Evolutionary conservation across 2,797 vertebrate genomes (phyloP).

Genomic region (Cirrhinus mrigala): DNA sequence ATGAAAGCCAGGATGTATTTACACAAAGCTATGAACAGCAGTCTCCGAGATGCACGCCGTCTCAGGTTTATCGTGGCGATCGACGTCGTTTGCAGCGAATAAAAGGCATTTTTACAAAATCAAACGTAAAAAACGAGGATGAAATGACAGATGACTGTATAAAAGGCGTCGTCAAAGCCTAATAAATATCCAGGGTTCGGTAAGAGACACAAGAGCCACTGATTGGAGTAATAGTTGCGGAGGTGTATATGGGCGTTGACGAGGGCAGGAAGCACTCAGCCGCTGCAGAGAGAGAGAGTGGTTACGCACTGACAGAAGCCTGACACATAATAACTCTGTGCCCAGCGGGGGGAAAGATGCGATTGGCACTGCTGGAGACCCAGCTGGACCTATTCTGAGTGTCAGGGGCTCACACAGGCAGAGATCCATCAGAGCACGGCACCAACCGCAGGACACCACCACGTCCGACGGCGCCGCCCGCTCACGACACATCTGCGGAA

Average conservation of each 20-base stretch:
- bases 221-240: constrained; percentile 85
- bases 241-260: constrained; percentile 81
- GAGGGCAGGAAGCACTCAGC: constrained; percentile 88
- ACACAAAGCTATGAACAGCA: constrained; percentile 67
- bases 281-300: constrained; percentile 73
- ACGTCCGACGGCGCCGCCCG: constrained; percentile 46
- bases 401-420: constrained; percentile 51
- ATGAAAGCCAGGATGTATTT: constrained; percentile 79
- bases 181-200: constrained; percentile 86
- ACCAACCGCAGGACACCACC: constrained; percentile 76
- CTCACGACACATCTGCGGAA: constrained; percentile 83
- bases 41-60: constrained; percentile 50
- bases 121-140: constrained; percentile 79
- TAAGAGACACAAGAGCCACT: constrained; percentile 84
- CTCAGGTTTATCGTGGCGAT: constrained; percentile 62
- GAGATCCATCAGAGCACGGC: constrained; percentile 69
- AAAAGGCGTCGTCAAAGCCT: constrained; percentile 89
- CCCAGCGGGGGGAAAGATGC: constrained; percentile 79
- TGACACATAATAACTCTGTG: constrained; percentile 84
- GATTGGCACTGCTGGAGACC: constrained; percentile 91
- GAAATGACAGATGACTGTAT: constrained; percentile 85
- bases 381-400: constrained; percentile 72
- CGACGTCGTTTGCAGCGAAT: constrained; percentile 40
- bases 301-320: constrained; percentile 85
- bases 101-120: constrained; percentile 53